Conservation (phyloP, 2,888 invertebrate genomes). For the Dromius quadrimaculatus region DNA sequence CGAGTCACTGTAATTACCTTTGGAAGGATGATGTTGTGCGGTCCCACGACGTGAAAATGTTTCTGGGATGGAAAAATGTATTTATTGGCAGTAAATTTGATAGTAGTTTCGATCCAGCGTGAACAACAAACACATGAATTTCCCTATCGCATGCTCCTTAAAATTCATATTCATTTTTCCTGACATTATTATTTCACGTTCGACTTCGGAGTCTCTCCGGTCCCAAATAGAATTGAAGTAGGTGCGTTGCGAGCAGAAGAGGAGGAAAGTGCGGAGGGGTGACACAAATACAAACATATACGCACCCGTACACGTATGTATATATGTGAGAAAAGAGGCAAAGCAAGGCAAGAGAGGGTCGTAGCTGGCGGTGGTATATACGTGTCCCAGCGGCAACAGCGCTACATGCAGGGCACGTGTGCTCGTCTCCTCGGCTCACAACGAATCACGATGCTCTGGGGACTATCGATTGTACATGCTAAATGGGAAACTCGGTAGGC, state of each 20-base stretch:
- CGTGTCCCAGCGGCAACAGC: slow-evolving; percentile 27
- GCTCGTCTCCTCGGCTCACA: slow-evolving; percentile 43
- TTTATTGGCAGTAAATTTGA: slow-evolving; percentile 24
- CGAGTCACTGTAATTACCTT: not conserved
- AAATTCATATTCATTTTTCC: slow-evolving; percentile 51
- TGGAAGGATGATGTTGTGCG: slow-evolving; percentile 5
- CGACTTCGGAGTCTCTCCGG: slow-evolving; percentile 39
- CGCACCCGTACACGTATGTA: not conserved
- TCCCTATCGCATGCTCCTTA: slow-evolving; percentile 49
- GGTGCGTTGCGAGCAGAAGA: slow-evolving; percentile 36
- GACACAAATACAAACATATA: no score
- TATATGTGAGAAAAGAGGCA: not conserved
- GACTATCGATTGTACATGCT: slow-evolving; percentile 53
- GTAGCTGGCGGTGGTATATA: not conserved
- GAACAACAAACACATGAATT: slow-evolving; percentile 52
- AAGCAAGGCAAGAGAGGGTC: no score
- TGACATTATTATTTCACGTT: slow-evolving; percentile 51
- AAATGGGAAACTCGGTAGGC: slow-evolving; percentile 52
- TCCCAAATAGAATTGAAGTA: slow-evolving; percentile 49
- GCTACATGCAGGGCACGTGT: slow-evolving; percentile 37
- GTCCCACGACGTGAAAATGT: slow-evolving; percentile 2
- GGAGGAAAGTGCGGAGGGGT: not conserved
- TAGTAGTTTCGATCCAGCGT: slow-evolving; percentile 34
- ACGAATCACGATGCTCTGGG: slow-evolving; percentile 51
- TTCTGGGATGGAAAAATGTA: slow-evolving; percentile 19